These are phyloP conservation scores for Potorous gilbertii DNA, from an alignment of 2,797 vertebrate species.

Conservation along the genomic window DNA sequence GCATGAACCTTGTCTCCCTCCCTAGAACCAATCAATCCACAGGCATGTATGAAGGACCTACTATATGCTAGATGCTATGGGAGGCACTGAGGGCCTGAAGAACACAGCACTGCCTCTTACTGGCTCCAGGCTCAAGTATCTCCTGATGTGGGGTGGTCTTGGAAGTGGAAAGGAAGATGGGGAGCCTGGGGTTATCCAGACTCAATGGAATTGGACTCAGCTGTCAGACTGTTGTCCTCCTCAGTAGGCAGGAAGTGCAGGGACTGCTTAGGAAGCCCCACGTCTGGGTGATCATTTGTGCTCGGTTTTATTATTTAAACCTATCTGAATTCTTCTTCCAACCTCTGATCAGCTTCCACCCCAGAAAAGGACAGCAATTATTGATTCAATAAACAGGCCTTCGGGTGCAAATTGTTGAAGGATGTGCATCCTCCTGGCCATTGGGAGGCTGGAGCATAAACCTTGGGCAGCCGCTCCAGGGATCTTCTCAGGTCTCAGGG, in stretches of 20 bases:
- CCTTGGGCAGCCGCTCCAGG: neutral
- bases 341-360: neutral
- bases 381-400: neutral
- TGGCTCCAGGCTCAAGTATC: neutral
- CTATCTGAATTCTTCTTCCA: neutral
- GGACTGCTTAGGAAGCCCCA: neutral
- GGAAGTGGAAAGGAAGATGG: neutral
- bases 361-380: neutral
- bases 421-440: neutral
- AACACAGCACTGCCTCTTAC: neutral
- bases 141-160: neutral
- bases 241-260: neutral
- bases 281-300: neutral
- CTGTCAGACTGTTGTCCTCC: neutral
- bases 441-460: too few relatives aligned
- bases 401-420: neutral
- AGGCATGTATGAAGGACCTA: neutral
- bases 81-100: neutral
- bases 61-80: neutral
- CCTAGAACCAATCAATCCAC: fast-evolving
- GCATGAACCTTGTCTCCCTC: neutral
- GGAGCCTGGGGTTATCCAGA: neutral
- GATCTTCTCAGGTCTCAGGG: neutral
- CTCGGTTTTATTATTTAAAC: neutral
- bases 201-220: neutral